Percentiles rank a stretch among this genome's conserved stretches.
phyloP scores from a whole-genome alignment of 1,140 invertebrate species.

The Cheumatopsyche charites region DNA sequence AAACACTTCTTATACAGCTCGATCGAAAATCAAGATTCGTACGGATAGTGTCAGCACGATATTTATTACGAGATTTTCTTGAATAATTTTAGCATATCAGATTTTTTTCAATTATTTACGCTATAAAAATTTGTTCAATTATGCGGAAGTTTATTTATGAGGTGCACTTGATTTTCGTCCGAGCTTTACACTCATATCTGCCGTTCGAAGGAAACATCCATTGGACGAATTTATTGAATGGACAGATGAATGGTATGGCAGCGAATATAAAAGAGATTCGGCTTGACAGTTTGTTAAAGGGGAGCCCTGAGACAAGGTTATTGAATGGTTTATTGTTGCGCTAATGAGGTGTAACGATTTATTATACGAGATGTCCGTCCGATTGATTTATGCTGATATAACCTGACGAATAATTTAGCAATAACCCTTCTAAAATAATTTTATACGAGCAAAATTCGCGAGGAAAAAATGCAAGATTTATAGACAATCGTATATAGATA shows the following conservation, averaged over 20 bases:
- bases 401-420: conserved; percentile 17
- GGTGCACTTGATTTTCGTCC: conserved; percentile 5
- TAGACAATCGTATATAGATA: conserved; percentile 1
- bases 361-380: conserved; percentile 8
- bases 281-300: conserved; percentile 38
- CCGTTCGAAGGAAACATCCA: conserved; percentile 2
- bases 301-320: conserved; percentile 9
- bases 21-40: background rate
- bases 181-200: background rate
- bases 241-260: conserved; percentile 38
- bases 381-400: background rate
- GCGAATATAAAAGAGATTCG: conserved; percentile 33
- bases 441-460: background rate
- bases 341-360: conserved; percentile 35
- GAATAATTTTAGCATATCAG: background rate
- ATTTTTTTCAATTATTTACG: too few relatives aligned
- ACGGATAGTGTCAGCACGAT: background rate
- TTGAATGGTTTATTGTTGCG: conserved; percentile 37
- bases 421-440: conserved; percentile 3
- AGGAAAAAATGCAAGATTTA: conserved; percentile 6
- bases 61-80: background rate
- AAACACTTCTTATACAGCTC: conserved; percentile 6
- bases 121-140: too few relatives aligned
- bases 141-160: background rate
- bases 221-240: conserved; percentile 38